Percentiles rank a stretch among this genome's conserved stretches.
These are phyloP conservation scores for Ips typographus DNA, from an alignment of 1,140 invertebrate genomes.

Conservation along the genomic window DNA sequence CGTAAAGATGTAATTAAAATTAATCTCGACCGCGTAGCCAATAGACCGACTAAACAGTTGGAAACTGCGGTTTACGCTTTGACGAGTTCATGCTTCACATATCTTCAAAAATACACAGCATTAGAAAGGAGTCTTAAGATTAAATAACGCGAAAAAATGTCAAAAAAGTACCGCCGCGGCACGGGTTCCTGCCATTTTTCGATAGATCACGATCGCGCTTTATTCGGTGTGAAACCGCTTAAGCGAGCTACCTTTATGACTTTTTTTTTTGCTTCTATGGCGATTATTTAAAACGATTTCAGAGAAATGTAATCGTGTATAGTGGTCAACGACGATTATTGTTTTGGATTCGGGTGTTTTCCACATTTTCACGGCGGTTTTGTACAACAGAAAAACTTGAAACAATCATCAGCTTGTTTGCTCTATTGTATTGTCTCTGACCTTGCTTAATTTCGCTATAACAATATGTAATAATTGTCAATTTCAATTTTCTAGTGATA, in stretches of 20 bases:
- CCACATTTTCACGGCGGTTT: too few species aligned
- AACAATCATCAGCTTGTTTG: too few species aligned
- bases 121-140: slow-evolving; percentile 18
- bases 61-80: slow-evolving; percentile 20
- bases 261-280: background rate
- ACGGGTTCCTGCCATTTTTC: slow-evolving; percentile 10
- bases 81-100: slow-evolving; percentile 21
- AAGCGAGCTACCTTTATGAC: background rate
- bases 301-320: too few species aligned
- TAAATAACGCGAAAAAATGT: slow-evolving; percentile 9
- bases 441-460: too few species aligned
- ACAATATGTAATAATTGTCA: too few species aligned
- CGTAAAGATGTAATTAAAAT: slow-evolving; percentile 11
- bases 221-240: slow-evolving; percentile 9
- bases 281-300: too few species aligned
- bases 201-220: slow-evolving; percentile 7
- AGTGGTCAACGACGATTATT: too few species aligned
- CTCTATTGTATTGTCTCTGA: too few species aligned
- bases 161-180: slow-evolving; percentile 10
- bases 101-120: slow-evolving; percentile 27
- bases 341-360: too few species aligned
- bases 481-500: too few species aligned
- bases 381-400: too few species aligned
- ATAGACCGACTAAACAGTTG: slow-evolving; percentile 19
- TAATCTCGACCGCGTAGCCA: background rate